Conservation (phyloP, 1,140 invertebrate species). For the Drosophila ficusphila region DNA sequence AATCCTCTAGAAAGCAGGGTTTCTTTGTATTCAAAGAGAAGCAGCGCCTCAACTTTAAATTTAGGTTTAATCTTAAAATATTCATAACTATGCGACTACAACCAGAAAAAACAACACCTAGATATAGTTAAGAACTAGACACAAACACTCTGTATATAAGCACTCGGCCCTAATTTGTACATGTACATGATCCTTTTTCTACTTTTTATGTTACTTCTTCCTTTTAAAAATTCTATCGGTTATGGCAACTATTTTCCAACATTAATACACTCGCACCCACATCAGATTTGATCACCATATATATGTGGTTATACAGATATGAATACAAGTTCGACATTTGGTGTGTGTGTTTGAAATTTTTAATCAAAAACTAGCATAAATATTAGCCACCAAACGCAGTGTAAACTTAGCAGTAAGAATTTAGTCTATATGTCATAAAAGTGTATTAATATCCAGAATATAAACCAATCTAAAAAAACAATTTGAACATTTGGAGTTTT, state of each 20-base stretch:
- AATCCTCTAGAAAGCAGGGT: conserved; percentile 8
- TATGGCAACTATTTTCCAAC: conserved; percentile 61
- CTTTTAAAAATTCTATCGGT: conserved; percentile 45
- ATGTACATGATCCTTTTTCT: conserved; percentile 54
- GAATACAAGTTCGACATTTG: conserved; percentile 34
- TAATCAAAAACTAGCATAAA: conserved; percentile 64
- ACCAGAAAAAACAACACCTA: conserved; percentile 13
- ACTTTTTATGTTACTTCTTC: conserved; percentile 21
- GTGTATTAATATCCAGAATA: conserved; percentile 66
- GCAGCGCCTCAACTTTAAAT: conserved; percentile 52
- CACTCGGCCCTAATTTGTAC: conserved; percentile 29
- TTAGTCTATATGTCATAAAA: conserved; percentile 51
- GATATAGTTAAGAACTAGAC: conserved; percentile 34
- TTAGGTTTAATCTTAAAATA: conserved; percentile 42
- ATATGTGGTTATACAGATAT: conserved; percentile 22
- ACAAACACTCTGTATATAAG: conserved; percentile 59
- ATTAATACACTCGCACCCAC: conserved; percentile 30
- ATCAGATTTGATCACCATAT: conserved; percentile 20
- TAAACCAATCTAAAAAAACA: conserved; percentile 30
- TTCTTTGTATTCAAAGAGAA: conserved; percentile 34
- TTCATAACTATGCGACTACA: conserved; percentile 17
- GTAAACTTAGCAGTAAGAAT: conserved; percentile 39
- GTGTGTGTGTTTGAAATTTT: conserved; percentile 54
- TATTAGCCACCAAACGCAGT: conserved; percentile 60
- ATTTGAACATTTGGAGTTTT: too few species aligned